A percentile compares a stretch with the other conserved stretches of the same genome.
phyloP scores from a whole-genome alignment of 2,888 invertebrate genomes.

The Drosophila longiperda region DNA sequence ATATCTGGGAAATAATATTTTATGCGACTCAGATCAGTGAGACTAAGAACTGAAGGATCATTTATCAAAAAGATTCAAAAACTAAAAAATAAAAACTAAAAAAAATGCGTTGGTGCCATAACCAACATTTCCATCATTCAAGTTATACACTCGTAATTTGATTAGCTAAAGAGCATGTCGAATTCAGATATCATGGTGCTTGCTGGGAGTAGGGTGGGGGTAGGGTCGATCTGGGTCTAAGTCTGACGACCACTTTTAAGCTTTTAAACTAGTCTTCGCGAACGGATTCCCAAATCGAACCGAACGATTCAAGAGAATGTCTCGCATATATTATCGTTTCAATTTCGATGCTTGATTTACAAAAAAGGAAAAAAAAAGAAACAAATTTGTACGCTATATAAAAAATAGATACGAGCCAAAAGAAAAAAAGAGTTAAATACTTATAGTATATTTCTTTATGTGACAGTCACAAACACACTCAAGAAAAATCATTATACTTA shows the following conservation, averaged over 20 bases:
- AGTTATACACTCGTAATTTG: slow-evolving; percentile 12
- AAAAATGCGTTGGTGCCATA: slow-evolving; percentile 13
- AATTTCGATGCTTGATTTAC: slow-evolving; percentile 41
- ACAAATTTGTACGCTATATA: slow-evolving; percentile 61
- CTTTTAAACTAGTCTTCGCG: slow-evolving; percentile 57
- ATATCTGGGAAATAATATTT: slow-evolving; percentile 29
- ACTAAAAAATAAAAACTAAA: not conserved
- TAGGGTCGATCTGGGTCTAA: not conserved
- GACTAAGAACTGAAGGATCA: slow-evolving; percentile 11
- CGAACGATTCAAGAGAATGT: slow-evolving; percentile 16
- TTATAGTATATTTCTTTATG: slow-evolving; percentile 16
- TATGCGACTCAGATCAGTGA: not conserved
- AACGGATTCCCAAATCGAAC: slow-evolving; percentile 51
- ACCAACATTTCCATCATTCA: slow-evolving; percentile 29
- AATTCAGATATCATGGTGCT: slow-evolving; percentile 23
- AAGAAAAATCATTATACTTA: slow-evolving; percentile 64
- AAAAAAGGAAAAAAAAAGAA: slow-evolving; percentile 21
- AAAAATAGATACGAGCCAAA: slow-evolving; percentile 58
- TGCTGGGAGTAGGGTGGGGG: not conserved
- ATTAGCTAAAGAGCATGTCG: slow-evolving; percentile 19
- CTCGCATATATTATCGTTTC: slow-evolving; percentile 65
- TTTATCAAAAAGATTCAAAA: slow-evolving; percentile 22
- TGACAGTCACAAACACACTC: slow-evolving; percentile 21
- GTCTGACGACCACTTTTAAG: slow-evolving; percentile 14
- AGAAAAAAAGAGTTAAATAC: slow-evolving; percentile 8